Evolutionary conservation across 1,140 invertebrate species (phyloP), one percentile per base, ranked within the genome.

Genomic region (Littorina saxatilis): DNA sequence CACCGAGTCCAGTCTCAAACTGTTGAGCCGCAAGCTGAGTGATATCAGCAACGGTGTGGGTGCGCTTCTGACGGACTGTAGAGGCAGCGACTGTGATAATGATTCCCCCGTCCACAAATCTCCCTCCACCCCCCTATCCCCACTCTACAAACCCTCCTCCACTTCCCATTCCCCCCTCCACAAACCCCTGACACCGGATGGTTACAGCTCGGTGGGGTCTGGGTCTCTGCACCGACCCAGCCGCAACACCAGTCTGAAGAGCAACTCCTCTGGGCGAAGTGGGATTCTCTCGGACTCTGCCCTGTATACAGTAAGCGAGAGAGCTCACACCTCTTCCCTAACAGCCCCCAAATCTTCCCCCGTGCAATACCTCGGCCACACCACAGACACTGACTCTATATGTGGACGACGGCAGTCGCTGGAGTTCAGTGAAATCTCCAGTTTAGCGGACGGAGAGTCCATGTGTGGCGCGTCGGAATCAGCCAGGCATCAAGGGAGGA

Each of bases 391-490:
- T 3, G 81, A 79, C 4, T 78, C 27, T 35, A 47, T 74, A 55
- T 68, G 72, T 32, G 61, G 76, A 20, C 15, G 39, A 20, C 52
- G 27, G 15, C 76, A 87, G 85, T 80, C 40, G 80, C 63, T 80
- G 55, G 23, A 85, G 85, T 82, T 84, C 40, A 79, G 70, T 37
- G 70, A 76, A 73, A 81, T 52, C 47, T 55, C 72, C 63, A 43
- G 23, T 76, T 72, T 39, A 70, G 73, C 35, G 37, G 58, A 68
- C 43, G 80, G 15, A 2, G 76, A 78, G 17, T 66, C 76, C 9
- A 7, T 66, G 55, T 20, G 15, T 2, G 70, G 23, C 40, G n/a
- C n/a, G 39, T n/a, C 37, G 20, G 20, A n/a, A 27, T 9, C 66
- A 13, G 32, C 66, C 32, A 35, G 37, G 15, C 66, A 68, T 27